Percentiles rank a stretch among this genome's conserved stretches.
phyloP scores from a whole-genome alignment of 1,140 invertebrate genomes.

The Lordiphosa clarofinis region DNA sequence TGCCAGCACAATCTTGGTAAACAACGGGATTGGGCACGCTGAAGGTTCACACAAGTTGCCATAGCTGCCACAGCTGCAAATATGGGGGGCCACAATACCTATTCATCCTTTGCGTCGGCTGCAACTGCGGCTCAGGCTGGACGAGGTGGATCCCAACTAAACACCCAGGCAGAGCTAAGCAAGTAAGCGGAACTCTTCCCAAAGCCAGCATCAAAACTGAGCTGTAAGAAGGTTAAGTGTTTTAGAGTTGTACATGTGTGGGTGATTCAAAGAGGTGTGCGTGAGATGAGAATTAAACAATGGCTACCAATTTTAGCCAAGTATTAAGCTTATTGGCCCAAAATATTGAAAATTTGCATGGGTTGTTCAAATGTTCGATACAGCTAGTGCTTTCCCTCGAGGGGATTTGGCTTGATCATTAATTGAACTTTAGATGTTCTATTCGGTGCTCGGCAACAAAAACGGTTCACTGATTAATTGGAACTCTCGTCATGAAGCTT shows the following conservation, averaged over 20 bases:
- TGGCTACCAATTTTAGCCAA: too few species aligned
- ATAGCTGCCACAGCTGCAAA: slow-evolving; percentile 37
- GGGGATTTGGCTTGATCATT: too few species aligned
- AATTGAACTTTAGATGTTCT: too few species aligned
- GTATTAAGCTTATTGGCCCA: too few species aligned
- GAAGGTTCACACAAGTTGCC: slow-evolving; percentile 44
- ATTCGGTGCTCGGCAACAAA: too few species aligned
- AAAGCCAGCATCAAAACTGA: slow-evolving; percentile 7
- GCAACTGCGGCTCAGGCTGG: slow-evolving; percentile 11
- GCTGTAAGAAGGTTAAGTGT: slow-evolving; percentile 60
- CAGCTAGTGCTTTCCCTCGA: too few species aligned
- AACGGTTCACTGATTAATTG: too few species aligned
- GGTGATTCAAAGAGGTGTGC: slow-evolving; percentile 6
- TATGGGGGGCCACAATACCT: slow-evolving; percentile 66
- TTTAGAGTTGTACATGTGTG: slow-evolving; percentile 28
- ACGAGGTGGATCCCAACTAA: too few species aligned
- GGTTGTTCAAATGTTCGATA: too few species aligned
- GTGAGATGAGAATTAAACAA: not conserved
- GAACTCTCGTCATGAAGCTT: too few species aligned
- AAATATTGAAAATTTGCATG: too few species aligned
- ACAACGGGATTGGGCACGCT: slow-evolving; percentile 39
- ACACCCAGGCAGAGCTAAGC: slow-evolving; percentile 11
- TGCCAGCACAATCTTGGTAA: slow-evolving; percentile 63
- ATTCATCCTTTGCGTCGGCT: slow-evolving; percentile 57
- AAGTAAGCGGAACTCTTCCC: slow-evolving; percentile 7